phyloP scores from a whole-genome alignment of 2,797 vertebrate species.

The Anomalospiza imberbis region DNA sequence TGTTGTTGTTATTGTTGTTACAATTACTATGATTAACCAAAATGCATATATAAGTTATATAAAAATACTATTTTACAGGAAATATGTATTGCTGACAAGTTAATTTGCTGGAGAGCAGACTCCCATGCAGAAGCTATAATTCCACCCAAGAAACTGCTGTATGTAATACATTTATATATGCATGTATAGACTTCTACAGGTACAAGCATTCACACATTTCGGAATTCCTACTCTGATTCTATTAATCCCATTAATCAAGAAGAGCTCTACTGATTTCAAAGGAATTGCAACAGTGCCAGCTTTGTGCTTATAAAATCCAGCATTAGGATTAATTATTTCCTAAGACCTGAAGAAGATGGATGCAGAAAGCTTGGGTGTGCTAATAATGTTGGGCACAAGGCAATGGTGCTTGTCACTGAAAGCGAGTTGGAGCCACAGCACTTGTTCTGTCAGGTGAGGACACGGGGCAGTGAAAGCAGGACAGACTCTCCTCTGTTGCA shows the following conservation, averaged over 20 bases:
- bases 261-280: constrained; percentile 1
- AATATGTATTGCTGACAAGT: background rate
- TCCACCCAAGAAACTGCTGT: background rate
- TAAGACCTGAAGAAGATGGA: background rate
- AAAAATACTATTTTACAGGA: background rate
- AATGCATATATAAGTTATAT: background rate
- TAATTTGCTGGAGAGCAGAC: background rate
- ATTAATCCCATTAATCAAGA: constrained; percentile 4
- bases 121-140: background rate
- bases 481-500: fast-evolving
- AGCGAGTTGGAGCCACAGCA: background rate
- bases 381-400: background rate
- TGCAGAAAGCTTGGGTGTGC: background rate
- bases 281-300: background rate
- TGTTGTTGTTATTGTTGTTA: background rate
- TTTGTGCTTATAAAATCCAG: background rate
- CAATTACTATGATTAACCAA: background rate
- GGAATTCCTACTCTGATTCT: background rate
- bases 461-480: background rate
- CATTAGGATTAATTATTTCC: background rate
- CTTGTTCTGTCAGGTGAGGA: background rate
- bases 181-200: background rate
- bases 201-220: background rate
- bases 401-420: background rate
- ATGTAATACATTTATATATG: background rate